Evolutionary conservation across 2,797 vertebrate genomes (phyloP), one percentile per base, ranked within the genome.

Genomic region (Martes flavigula): DNA sequence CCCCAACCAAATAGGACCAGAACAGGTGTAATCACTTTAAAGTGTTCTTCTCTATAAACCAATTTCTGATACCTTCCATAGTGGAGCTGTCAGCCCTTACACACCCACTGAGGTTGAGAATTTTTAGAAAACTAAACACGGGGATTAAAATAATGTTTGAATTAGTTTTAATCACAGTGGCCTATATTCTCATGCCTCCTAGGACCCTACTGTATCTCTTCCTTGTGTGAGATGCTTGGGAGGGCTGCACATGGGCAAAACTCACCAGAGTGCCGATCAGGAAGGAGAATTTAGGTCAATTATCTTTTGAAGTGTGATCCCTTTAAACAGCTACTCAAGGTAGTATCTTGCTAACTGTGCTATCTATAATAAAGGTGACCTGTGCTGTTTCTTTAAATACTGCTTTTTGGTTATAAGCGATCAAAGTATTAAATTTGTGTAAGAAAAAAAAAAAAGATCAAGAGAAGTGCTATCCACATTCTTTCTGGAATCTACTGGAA

Each of bases 291-390:
- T 96, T 97, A 96, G 95, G 97, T 96, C 96, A 97, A 97, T 96
- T 97, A 97, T 87, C 91, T 95, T 98, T 97, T 98, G 97, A 98
- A 97, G 96, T 96, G 64, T n/a, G 85, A 96, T 78, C 60, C 86
- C 96, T 98, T 97, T 96, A 96, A 97, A 97, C 60, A 95, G 88
- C 92, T 87, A 96, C 97, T 97, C 97, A 97, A 98, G 96, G 96
- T 90, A 90, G 94, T 72, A 83, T 90, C 88, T 94, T 96, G 92
- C 88, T 84, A 94, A 96, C 73, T 60, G 84, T 75, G 46, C 75
- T 90, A 75, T 85, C 77, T 72, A 85, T 95, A 96, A 91, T 92
- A 91, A 97, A 97, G 95, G 58, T 48, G 95, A 96, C 95, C 91
- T 78, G 83, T 54, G 91, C 90, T 92, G 30, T 92, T 97, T 97